Evolutionary conservation across 2,888 invertebrate species (phyloP), one percentile per base, ranked within the genome.

Genomic region (Mallateleia sp.): DNA sequence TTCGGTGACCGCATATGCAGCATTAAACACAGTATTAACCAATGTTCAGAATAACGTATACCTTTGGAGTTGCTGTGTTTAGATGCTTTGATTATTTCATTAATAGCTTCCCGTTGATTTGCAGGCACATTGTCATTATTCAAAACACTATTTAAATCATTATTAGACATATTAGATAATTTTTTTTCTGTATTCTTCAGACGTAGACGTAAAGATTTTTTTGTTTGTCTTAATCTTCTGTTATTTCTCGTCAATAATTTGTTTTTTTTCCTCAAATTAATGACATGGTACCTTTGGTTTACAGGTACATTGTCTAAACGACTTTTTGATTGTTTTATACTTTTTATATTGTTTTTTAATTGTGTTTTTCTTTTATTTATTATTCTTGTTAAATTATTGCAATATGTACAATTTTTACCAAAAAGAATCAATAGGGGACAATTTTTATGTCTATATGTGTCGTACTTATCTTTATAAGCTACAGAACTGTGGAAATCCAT

Each of bases 1-100:
- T 38, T 60, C 25, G 83, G 77, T 11, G 83, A 83, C 5, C 75
- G 66, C 67, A 69, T 77, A 50, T 83, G 72, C 28, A 77, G 14
- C 2, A 83, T 15, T 47, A 78, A 34, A 52, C 83, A 66, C n/a
- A 69, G 11, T 32, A 83, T 54, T n/a, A 83, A 22, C 71, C 77
- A 77, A 2, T 77, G 20, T 9, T 83, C 69, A 24, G 58, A 54
- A 34, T 77, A 83, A 22, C 67, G 45, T 2, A 22, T 22, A 45
- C 64, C 56, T 38, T 54, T 20, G 0, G 56, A 14, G 20, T 28
- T 77, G 6, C 2, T 75, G 1, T 52, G 25, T 25, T 60, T n/a
- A 8, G 62, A 25, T 14, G 52, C 20, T 2, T n/a, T 45, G n/a
- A 54, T 25, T 8, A 74, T 74, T 74, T 62, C 42, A 32, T 42